Evolutionary conservation across 2,797 vertebrate genomes (phyloP).

Genomic region (Darevskia nairensis): DNA sequence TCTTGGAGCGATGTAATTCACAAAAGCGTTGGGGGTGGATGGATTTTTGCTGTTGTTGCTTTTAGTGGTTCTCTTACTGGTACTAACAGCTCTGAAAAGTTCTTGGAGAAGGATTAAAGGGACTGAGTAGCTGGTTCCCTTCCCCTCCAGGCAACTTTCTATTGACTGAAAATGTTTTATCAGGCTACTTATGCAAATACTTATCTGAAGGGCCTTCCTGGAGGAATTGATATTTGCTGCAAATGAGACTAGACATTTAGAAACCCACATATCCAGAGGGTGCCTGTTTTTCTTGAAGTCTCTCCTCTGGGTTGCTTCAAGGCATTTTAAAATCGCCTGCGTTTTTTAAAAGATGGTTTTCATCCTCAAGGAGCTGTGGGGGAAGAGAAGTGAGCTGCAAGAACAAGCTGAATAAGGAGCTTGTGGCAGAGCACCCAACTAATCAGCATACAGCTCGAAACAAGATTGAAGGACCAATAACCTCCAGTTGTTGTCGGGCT

Average conservation of each 20-base stretch:
- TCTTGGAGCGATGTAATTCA: background rate
- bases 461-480: background rate
- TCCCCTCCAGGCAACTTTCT: background rate
- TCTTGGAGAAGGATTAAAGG: background rate
- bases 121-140: background rate
- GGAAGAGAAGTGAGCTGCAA: background rate
- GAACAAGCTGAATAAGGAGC: background rate
- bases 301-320: background rate
- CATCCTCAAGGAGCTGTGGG: background rate
- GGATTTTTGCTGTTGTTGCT: background rate
- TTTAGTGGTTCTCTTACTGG: background rate
- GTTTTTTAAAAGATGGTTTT: background rate
- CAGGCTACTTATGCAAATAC: slow-evolving; percentile 5
- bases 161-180: background rate
- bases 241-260: background rate
- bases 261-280: background rate
- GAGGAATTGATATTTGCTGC: background rate
- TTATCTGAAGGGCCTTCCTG: background rate
- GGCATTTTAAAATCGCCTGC: background rate
- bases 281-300: background rate
- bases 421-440: background rate
- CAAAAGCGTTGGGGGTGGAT: background rate
- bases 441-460: background rate
- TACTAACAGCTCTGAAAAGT: background rate
- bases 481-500: no score